These are phyloP conservation scores for Hippocampus abdominalis DNA, from an alignment of 2,113 vertebrate genomes.

Conservation along the genomic window DNA sequence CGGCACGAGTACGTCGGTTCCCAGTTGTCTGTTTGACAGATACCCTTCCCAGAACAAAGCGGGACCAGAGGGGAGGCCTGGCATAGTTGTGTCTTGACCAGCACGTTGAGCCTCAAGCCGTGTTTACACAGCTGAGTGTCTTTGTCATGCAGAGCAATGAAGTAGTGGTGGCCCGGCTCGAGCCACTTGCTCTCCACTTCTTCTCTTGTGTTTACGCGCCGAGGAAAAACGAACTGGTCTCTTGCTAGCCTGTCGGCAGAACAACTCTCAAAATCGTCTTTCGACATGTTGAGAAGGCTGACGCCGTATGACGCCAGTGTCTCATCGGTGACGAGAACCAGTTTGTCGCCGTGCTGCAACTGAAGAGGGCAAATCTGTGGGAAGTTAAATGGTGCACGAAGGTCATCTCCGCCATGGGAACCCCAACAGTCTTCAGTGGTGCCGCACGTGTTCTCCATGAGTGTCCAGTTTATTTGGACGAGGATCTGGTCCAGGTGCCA, in stretches of 20 bases:
- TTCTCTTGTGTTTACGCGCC: slow-evolving; percentile 59
- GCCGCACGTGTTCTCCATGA: slow-evolving; percentile 68
- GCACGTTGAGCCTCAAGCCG: slow-evolving; percentile 77
- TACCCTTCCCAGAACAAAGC: slow-evolving; percentile 77
- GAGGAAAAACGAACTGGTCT: slow-evolving; percentile 67
- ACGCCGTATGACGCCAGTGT: slow-evolving; percentile 72
- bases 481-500: slow-evolving; percentile 65
- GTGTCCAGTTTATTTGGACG: slow-evolving; percentile 71
- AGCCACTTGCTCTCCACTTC: slow-evolving; percentile 74
- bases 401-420: slow-evolving; percentile 16
- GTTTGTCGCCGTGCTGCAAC: slow-evolving; percentile 76
- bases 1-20: slow-evolving; percentile 72
- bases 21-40: slow-evolving; percentile 72
- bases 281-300: slow-evolving; percentile 75
- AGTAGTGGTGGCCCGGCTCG: slow-evolving; percentile 74
- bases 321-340: slow-evolving; percentile 73
- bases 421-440: slow-evolving; percentile 71
- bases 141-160: slow-evolving; percentile 66
- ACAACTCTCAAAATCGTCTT: slow-evolving; percentile 74
- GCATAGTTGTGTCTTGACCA: slow-evolving; percentile 75
- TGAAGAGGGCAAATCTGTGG: slow-evolving; percentile 81
- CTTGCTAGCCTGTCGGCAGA: slow-evolving; percentile 39
- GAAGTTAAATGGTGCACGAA: slow-evolving; percentile 37
- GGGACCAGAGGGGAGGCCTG: slow-evolving; percentile 59
- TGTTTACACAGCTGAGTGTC: slow-evolving; percentile 64